Conservation (phyloP, 2,888 invertebrate genomes). For the Dastarcus helophoroides region DNA sequence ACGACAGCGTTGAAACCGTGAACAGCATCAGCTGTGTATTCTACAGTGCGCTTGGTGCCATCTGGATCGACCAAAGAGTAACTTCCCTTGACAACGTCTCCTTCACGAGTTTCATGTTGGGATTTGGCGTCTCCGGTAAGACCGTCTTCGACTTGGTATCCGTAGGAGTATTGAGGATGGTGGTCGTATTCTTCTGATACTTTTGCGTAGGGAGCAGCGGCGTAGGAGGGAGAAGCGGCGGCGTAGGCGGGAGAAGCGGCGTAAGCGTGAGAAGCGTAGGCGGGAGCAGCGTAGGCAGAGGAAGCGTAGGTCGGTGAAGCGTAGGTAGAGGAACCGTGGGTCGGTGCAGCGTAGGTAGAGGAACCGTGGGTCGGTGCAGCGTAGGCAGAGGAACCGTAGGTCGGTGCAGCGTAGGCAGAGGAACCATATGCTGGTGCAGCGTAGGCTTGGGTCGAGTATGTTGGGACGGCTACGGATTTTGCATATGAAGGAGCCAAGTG, state of each 20-base stretch:
- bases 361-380: constrained; percentile 3
- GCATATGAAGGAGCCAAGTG: constrained; percentile 5
- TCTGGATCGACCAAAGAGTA: no score
- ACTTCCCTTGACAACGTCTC: no score
- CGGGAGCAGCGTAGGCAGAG: constrained; percentile 10
- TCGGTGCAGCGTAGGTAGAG: constrained; percentile 5
- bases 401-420: constrained; percentile 12
- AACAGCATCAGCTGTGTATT: no score
- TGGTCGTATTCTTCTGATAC: no score
- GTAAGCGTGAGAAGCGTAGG: constrained; percentile 34
- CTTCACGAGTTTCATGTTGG: no score
- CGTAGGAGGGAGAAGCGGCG: constrained; percentile 8
- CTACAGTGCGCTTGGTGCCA: no score
- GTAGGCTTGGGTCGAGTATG: constrained; percentile 7
- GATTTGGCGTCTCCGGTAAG: no score
- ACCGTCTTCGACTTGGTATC: no score
- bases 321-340: no score
- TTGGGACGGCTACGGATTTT: constrained; percentile 9
- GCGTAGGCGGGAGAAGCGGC: constrained; percentile 31
- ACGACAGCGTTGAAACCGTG: no score
- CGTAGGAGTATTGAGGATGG: no score
- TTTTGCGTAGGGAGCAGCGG: constrained; percentile 7
- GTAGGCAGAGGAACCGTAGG: constrained; percentile 4
- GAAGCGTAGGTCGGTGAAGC: no score
- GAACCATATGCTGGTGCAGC: constrained; percentile 7